Base-by-base conservation (phyloP, 2,797 vertebrate species). In the Poliocrania exsul region DNA sequence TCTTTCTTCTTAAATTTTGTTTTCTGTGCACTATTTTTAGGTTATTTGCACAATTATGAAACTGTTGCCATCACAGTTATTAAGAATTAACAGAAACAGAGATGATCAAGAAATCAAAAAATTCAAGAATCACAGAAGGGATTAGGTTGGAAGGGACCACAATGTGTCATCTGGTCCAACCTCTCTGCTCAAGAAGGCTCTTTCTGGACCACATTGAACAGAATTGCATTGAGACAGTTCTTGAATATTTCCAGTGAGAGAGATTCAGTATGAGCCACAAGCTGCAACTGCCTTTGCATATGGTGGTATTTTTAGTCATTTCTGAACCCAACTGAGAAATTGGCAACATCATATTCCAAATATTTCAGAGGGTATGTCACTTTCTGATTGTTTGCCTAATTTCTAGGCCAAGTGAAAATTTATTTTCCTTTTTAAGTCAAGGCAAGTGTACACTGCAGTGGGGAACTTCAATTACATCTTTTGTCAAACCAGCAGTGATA, bases 1-100 rank as follows among this genome's bases (percentile, higher is more conserved):
- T 1, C 11, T 2, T 0, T 54, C 12, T 21, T 58, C 13, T 67
- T 5, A 44, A 56, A 6, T 72, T 65, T 53, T 56, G 8, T 54
- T 83, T 79, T 56, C 65, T 49, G 35, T 61, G 24, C 4, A 13
- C 17, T 35, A 16, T 28, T 56, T 74, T 64, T 35, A 37, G 5
- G 69, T 86, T 53, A 18, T 65, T 74, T 89, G 3, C 19, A 65
- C 12, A 72, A 31, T 67, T 35, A 60, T 56, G 51, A 35, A 78
- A 31, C 10, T 44, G 5, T 53, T 88, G 5, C 31, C 10, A 25
- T 60, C 37, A 42, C 8, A 20, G 28, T 71, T 73, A 40, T 24
- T 72, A 53, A 37, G 20, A 64, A 64, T 67, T 51, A 46, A 29
- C 29, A 81, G 66, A 71, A 81, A 26, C 3, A 81, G 6, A 38